Evolutionary conservation across 1,140 invertebrate species (phyloP), one percentile per base, ranked within the genome.

Genomic region (Ridgeia piscesae): DNA sequence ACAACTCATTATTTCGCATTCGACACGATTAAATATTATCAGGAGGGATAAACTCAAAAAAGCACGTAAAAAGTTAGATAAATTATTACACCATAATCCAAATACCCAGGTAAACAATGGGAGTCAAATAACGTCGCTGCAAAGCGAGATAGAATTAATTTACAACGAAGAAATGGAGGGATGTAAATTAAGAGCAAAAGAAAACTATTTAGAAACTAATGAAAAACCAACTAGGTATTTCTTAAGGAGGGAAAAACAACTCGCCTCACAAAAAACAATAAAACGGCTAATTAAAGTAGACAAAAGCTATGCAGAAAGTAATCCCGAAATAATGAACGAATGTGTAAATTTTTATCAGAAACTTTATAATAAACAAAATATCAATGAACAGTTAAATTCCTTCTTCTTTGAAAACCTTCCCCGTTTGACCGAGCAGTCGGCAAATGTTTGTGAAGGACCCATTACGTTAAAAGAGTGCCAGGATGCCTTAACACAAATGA

Each of bases 191-290:
- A 21, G 89, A 42, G 11, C 89, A 90, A 90, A 42, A 90, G 89
- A 33, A 90, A 34, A 34, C 4, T 90, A 34, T 90, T 42, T 90
- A 90, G 34, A 90, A 34, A 42, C 17, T 27, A 34, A 14, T 21
- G 89, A 90, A 90, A 90, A 90, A 42, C 89, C 89, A 27, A 90
- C 34, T 2, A 90, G 11, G 33, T 90, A 17, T 90, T 90, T 33
- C 34, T 14, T 90, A 90, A 21, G 33, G 31, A 14, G n/a, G 21
- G 89, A 90, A 90, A 90, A 34, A 90, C 14, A 90, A 42, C 27
- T 31, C 11, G 17, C 89, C n/a, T n/a, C n/a, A n/a, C n/a, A n/a
- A n/a, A n/a, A n/a, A n/a, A n/a, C n/a, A n/a, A n/a, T n/a, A n/a
- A n/a, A n/a, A n/a, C n/a, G n/a, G n/a, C n/a, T n/a, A n/a, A n/a